Evolutionary conservation across 2,797 vertebrate species (phyloP).

Genomic region (Danio tinwini): DNA sequence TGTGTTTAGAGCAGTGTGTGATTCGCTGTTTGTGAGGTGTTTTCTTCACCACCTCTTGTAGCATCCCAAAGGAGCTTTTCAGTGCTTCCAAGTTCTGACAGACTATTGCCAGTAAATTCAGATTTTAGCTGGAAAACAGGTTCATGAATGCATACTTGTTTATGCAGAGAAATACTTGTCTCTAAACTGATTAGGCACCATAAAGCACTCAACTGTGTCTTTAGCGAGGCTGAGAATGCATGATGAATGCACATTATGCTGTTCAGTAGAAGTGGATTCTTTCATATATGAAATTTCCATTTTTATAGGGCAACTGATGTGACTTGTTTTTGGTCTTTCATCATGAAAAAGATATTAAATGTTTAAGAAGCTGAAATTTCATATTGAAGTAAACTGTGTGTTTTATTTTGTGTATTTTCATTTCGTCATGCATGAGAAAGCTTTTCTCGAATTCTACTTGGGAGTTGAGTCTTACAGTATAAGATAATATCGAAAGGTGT

Average conservation of each 20-base stretch:
- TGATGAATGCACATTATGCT: constrained; percentile 19
- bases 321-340: not conserved
- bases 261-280: not conserved
- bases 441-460: not conserved
- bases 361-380: not conserved
- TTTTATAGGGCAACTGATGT: not conserved
- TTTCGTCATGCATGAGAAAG: not conserved
- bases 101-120: constrained; percentile 10
- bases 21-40: constrained; percentile 29
- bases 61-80: constrained; percentile 11
- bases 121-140: constrained; percentile 28
- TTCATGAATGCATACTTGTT: constrained; percentile 15
- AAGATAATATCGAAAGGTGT: not conserved
- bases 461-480: not conserved
- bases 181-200: constrained; percentile 30
- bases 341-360: not conserved
- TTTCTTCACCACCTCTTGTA: not conserved
- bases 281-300: not conserved
- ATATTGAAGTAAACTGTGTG: not conserved
- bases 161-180: constrained; percentile 32
- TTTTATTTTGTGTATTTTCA: not conserved
- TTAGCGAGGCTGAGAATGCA: not conserved
- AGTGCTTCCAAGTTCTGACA: constrained; percentile 7
- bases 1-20: constrained; percentile 3
- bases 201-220: constrained; percentile 23